Evolutionary conservation across 2,888 invertebrate genomes (phyloP).

Genomic region (Noctua janthina): DNA sequence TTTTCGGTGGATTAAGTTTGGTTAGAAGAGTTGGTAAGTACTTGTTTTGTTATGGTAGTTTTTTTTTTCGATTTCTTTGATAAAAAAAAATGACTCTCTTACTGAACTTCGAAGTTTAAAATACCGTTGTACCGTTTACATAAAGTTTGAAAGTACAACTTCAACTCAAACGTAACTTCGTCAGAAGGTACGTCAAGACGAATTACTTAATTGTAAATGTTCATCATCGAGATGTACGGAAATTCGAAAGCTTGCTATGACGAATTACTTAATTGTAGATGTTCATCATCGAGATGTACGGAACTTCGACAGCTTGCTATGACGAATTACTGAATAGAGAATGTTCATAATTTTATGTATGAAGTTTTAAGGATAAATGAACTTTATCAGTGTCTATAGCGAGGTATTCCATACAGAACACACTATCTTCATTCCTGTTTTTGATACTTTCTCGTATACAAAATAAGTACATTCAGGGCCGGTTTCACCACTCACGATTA

Average conservation of each 20-base stretch:
- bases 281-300: too few relatives aligned
- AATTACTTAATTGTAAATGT: not conserved
- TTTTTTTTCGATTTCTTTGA: not conserved
- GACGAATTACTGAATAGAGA: too few relatives aligned
- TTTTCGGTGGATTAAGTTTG: slow-evolving; percentile 52
- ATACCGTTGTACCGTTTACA: not conserved
- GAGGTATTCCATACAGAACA: too few relatives aligned
- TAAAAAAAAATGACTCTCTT: not conserved
- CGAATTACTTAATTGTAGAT: not conserved
- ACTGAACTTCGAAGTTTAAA: not conserved
- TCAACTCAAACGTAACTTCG: too few relatives aligned
- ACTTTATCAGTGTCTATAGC: too few relatives aligned
- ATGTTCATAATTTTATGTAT: too few relatives aligned
- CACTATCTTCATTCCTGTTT: not conserved
- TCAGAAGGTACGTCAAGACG: not conserved
- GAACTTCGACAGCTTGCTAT: too few relatives aligned
- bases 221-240: too few relatives aligned
- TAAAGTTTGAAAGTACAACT: not conserved
- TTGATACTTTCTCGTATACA: not conserved
- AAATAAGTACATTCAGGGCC: not conserved
- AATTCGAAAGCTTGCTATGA: too few relatives aligned
- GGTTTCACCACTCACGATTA: too few relatives aligned
- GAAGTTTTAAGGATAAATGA: too few relatives aligned
- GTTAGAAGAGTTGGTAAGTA: slow-evolving; percentile 18
- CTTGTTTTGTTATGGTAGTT: not conserved